These are phyloP conservation scores for Myodes glareolus DNA, from an alignment of 2,113 vertebrate genomes.

Conservation along the genomic window DNA sequence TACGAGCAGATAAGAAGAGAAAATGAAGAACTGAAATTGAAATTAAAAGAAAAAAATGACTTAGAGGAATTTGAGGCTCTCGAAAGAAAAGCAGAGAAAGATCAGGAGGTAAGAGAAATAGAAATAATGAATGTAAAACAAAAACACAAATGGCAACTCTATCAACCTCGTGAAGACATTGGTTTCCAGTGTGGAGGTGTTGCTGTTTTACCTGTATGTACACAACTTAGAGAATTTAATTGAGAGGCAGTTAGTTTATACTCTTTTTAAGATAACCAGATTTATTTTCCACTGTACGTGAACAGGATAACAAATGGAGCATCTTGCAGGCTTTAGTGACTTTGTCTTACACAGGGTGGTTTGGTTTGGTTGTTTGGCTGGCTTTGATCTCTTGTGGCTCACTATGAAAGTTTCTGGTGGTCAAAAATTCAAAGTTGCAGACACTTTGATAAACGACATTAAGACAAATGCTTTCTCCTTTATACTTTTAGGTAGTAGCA, in stretches of 20 bases:
- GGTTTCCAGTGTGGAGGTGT: not conserved
- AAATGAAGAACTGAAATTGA: constrained; percentile 85
- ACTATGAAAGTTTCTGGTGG: not conserved
- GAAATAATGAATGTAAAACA: constrained; percentile 21
- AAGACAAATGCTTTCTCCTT: not conserved
- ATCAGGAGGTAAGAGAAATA: constrained; percentile 89
- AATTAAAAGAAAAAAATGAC: constrained; percentile 90
- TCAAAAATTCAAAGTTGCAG: constrained; percentile 25
- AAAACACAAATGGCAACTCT: not conserved
- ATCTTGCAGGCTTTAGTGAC: not conserved
- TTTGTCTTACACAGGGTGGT: constrained; percentile 9
- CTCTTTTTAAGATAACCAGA: constrained; percentile 21
- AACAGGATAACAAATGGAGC: not conserved
- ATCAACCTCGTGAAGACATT: not conserved
- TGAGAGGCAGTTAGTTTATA: not conserved
- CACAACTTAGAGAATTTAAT: not conserved
- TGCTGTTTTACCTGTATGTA: not conserved
- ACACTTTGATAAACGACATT: constrained; percentile 12
- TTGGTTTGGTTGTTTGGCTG: not conserved
- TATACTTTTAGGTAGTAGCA: not conserved
- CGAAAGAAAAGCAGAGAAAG: constrained; percentile 89
- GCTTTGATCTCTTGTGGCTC: not conserved
- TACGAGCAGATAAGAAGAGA: constrained; percentile 87
- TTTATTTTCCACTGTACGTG: constrained; percentile 22
- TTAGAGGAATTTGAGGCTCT: constrained; percentile 91